phyloP scores from a whole-genome alignment of 2,888 invertebrate genomes.

The Hirtodrosophila confusa region DNA sequence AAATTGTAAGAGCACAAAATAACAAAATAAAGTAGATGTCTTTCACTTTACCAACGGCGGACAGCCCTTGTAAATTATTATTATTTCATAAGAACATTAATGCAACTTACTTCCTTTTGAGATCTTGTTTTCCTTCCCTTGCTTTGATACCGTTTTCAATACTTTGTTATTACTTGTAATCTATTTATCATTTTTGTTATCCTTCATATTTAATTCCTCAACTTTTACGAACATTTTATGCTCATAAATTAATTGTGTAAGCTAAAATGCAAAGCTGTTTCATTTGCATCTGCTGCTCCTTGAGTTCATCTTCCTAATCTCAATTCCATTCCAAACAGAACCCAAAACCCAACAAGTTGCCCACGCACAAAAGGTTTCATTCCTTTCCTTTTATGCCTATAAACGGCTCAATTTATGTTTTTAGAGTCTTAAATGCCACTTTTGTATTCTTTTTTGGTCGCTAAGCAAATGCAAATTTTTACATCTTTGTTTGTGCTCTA shows the following conservation, averaged over 20 bases:
- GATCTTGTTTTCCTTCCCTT: too few species aligned
- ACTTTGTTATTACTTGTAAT: background rate
- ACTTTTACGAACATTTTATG: background rate
- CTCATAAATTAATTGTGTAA: constrained; percentile 1
- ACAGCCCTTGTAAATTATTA: too few species aligned
- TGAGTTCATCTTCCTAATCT: constrained; percentile 7
- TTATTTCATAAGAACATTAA: too few species aligned
- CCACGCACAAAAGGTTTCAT: constrained; percentile 20
- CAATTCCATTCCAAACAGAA: constrained; percentile 1
- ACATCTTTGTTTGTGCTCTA: constrained; percentile 8
- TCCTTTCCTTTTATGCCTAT: constrained; percentile 10
- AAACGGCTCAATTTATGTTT: constrained; percentile 21
- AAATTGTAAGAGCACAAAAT: background rate
- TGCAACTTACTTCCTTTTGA: too few species aligned
- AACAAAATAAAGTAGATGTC: too few species aligned
- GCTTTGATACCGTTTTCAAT: background rate
- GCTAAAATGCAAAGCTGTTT: background rate
- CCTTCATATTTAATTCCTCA: constrained; percentile 1
- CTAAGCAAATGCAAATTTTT: constrained; percentile 19
- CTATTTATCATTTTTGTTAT: constrained; percentile 1
- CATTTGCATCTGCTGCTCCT: constrained; percentile 1
- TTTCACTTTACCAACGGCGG: too few species aligned
- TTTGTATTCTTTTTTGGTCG: constrained; percentile 5
- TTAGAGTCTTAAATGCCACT: constrained; percentile 12
- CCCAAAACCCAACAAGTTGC: constrained; percentile 9